A percentile compares a stretch with the other conserved stretches of the same genome.
These are phyloP conservation scores for Stratiolaelaps scimitus DNA, from an alignment of 1,140 invertebrate species.

Conservation along the genomic window DNA sequence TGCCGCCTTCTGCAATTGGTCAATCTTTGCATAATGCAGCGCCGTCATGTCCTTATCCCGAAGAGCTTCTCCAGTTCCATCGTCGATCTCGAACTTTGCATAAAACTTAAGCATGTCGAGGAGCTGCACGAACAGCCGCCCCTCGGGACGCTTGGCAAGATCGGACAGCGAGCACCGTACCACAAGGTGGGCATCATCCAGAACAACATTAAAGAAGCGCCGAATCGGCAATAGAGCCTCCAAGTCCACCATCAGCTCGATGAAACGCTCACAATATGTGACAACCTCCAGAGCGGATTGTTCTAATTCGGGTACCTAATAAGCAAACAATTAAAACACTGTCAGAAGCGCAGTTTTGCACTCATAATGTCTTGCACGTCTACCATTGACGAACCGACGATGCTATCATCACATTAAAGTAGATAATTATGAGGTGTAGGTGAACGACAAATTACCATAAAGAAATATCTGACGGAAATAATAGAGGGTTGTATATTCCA, in stretches of 20 bases:
- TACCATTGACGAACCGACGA: too few species aligned
- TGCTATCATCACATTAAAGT: too few species aligned
- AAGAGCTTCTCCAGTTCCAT: slow-evolving; percentile 83
- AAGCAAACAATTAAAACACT: slow-evolving; percentile 26
- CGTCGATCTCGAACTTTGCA: slow-evolving; percentile 92
- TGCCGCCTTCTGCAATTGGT: slow-evolving; percentile 73
- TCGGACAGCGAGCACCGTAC: slow-evolving; percentile 71
- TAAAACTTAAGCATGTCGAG: slow-evolving; percentile 94
- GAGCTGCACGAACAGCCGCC: slow-evolving; percentile 77
- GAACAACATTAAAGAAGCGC: slow-evolving; percentile 86
- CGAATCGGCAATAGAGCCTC: slow-evolving; percentile 86
- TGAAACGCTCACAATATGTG: slow-evolving; percentile 83
- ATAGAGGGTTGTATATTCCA: neutral
- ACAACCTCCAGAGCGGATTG: slow-evolving; percentile 50
- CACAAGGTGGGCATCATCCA: slow-evolving; percentile 88
- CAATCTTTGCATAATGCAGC: slow-evolving; percentile 79
- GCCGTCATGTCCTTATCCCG: slow-evolving; percentile 85
- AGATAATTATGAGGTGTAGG: too few species aligned
- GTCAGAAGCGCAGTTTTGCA: slow-evolving; percentile 13
- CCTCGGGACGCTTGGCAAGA: slow-evolving; percentile 61
- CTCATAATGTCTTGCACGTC: too few species aligned
- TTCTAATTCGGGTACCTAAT: slow-evolving; percentile 39
- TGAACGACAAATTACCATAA: too few species aligned
- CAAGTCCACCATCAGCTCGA: slow-evolving; percentile 90
- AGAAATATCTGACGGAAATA: too few species aligned